Percentiles rank a stretch among this genome's conserved stretches.
Conservation (phyloP, 2,797 vertebrate species). For the Rhynchotus rufescens region DNA sequence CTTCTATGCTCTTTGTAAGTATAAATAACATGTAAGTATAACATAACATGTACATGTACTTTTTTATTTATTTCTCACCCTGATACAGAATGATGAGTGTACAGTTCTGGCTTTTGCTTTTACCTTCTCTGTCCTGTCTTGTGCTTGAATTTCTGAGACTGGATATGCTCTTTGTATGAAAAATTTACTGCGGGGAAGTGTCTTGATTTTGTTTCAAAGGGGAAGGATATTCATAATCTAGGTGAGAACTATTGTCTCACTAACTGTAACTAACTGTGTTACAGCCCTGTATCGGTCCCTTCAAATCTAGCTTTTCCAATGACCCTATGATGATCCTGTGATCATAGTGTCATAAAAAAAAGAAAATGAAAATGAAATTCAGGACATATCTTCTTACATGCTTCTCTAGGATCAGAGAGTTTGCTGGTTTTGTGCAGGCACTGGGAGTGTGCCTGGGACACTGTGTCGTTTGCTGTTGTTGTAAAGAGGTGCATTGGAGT, state of each 20-base stretch:
- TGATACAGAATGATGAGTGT: neutral
- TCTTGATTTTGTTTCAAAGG: neutral
- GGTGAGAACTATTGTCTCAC: neutral
- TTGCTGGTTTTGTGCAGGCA: neutral
- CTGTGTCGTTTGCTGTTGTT: neutral
- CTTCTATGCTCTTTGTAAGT: neutral
- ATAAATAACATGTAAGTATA: no score
- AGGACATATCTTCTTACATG: neutral
- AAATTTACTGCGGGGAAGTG: neutral
- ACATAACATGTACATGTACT: neutral
- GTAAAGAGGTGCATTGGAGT: neutral
- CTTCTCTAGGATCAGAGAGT: neutral
- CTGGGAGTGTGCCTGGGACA: neutral
- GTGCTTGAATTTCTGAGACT: neutral
- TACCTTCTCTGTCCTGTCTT: neutral
- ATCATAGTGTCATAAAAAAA: neutral
- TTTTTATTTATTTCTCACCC: no score
- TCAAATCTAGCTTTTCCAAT: neutral
- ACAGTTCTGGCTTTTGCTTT: neutral
- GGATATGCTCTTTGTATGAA: neutral
- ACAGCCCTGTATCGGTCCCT: neutral
- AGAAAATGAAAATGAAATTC: neutral
- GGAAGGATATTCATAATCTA: neutral
- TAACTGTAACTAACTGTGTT: neutral
- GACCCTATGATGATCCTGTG: neutral